Conservation (phyloP, 2,797 vertebrate genomes). For the Apogon talboti region DNA sequence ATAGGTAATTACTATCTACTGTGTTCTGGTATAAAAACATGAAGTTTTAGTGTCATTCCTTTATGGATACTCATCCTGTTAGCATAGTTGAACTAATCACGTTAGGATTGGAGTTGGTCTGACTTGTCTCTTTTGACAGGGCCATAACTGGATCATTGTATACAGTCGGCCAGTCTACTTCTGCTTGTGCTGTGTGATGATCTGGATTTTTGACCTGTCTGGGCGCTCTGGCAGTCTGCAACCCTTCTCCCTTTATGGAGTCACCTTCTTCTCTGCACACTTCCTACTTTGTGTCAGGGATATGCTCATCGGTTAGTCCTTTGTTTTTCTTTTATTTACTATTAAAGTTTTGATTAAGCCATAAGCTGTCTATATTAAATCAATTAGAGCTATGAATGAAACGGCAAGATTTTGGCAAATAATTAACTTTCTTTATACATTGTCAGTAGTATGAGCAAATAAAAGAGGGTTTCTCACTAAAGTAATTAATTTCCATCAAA, state of each 20-base stretch:
- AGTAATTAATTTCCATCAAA: too few relatives aligned
- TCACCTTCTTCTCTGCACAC: conserved; percentile 89
- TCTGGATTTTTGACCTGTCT: conserved; percentile 89
- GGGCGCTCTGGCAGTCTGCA: conserved; percentile 83
- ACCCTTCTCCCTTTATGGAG: conserved; percentile 88
- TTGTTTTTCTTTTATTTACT: neutral
- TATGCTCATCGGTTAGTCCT: conserved; percentile 86
- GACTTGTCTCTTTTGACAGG: conserved; percentile 72
- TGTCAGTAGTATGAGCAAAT: too few relatives aligned
- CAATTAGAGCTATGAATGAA: too few relatives aligned
- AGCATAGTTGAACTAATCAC: neutral
- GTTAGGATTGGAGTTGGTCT: neutral
- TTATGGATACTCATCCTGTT: too few relatives aligned
- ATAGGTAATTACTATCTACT: too few relatives aligned
- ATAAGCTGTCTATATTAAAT: too few relatives aligned
- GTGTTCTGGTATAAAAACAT: neutral
- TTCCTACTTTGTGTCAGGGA: conserved; percentile 90
- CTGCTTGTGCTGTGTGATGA: conserved; percentile 90
- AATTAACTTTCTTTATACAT: too few relatives aligned
- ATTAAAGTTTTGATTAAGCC: neutral
- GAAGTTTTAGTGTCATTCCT: neutral
- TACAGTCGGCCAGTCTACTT: conserved; percentile 94
- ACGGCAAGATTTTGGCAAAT: too few relatives aligned
- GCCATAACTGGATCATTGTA: conserved; percentile 95
- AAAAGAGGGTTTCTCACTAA: too few relatives aligned